These are phyloP conservation scores for Propithecus perrieri DNA, from an alignment of 2,797 vertebrate genomes.

Conservation along the genomic window DNA sequence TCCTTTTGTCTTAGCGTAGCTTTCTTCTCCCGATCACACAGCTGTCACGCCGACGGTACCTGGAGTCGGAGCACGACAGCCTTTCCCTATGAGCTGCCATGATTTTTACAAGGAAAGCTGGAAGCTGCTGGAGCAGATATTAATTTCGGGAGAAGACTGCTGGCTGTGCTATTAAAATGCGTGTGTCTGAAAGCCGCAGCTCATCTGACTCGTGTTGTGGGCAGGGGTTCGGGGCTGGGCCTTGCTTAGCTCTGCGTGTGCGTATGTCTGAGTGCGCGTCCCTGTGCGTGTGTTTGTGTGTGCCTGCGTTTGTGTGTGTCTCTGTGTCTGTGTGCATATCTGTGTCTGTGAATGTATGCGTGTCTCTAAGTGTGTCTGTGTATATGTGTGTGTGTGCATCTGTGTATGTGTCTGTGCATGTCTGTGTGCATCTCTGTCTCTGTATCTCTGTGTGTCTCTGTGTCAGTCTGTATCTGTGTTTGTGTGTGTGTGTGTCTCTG, in stretches of 20 bases:
- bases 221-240: not conserved
- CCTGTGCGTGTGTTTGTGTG: not conserved
- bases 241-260: slow-evolving; percentile 27
- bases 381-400: not conserved
- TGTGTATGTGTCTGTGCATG: not conserved
- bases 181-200: slow-evolving; percentile 39
- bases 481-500: too few species aligned
- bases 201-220: slow-evolving; percentile 46
- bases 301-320: not conserved
- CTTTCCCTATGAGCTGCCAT: slow-evolving; percentile 80
- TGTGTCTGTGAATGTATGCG: not conserved
- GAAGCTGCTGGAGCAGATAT: slow-evolving; percentile 72
- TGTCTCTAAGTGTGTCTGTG: not conserved
- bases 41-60: slow-evolving; percentile 82
- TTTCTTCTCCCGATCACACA: slow-evolving; percentile 77
- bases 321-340: not conserved
- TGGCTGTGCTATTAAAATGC: slow-evolving; percentile 72
- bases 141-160: slow-evolving; percentile 77
- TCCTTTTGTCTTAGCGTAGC: slow-evolving; percentile 83
- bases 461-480: not conserved
- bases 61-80: slow-evolving; percentile 75
- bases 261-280: not conserved
- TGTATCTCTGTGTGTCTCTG: not conserved
- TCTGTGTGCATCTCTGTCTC: not conserved
- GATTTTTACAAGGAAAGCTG: slow-evolving; percentile 71